Evolutionary conservation across 2,113 vertebrate genomes (phyloP), one percentile per base, ranked within the genome.

Genomic region (Onychostruthus taczanowskii): DNA sequence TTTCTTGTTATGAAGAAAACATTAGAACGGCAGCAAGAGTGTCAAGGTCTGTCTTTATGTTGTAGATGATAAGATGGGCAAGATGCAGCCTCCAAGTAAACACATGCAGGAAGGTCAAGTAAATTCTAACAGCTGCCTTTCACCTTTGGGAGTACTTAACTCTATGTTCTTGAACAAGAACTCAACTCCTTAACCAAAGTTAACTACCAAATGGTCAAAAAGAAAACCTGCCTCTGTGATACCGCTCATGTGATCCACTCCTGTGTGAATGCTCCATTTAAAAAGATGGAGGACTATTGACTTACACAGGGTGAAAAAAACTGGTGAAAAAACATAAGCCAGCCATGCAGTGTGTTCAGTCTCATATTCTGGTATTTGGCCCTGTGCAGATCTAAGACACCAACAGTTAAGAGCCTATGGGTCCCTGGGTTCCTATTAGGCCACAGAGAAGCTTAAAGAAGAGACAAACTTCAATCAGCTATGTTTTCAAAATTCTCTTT

Each of bases 371-470:
- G 31, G 5, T 69, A 46, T 63, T 81, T 44, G 21, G 59, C 15
- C 46, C 41, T 15, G 9, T 30, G 44, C 12, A 72, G 14, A 72
- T 15, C 19, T 68, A 79, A 52, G 44, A 39, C 6, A 44, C 0
- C 17, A 55, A 35, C 5, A 75, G 26, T 4, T 35, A 64, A 52
- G 18, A 59, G 27, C n/a, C 35, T 72, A 7, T 12, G 23, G n/a
- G 19, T 46, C 6, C 0, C 5, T 5, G 16, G 10, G 24, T 0
- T 58, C 37, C 61, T 66, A 30, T 16, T 16, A 56, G 9, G 53
- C 8, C 53, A 85, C 22, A 80, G 16, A 79, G 33, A 52, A 75
- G 7, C 28, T 76, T 43, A 23, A 69, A 44, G 35, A 53, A 79
- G 55, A 59, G 8, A 44, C 6, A 18, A 73, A 66, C 16, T 33